Conservation (phyloP, 2,797 vertebrate species). For the Hippopotamyrus pictus region DNA sequence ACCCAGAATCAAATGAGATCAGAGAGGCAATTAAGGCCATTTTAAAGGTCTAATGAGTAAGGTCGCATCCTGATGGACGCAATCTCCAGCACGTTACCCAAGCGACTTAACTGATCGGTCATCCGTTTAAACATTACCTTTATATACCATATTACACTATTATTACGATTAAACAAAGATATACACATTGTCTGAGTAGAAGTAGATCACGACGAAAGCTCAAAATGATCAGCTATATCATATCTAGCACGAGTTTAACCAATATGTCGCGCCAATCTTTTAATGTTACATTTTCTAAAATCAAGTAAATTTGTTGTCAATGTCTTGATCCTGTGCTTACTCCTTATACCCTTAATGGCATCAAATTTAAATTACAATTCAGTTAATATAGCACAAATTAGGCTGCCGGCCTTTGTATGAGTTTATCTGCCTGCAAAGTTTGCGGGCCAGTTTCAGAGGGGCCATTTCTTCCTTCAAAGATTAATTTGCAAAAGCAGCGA, state of each 20-base stretch:
- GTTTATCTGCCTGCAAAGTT: not conserved
- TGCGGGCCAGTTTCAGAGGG: not conserved
- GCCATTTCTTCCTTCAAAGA: not conserved
- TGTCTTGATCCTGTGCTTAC: not conserved
- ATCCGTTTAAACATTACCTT: not conserved
- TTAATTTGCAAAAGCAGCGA: not conserved
- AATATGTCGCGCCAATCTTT: not conserved
- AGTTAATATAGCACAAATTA: not conserved
- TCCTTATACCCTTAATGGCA: not conserved
- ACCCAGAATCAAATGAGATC: conserved; percentile 60
- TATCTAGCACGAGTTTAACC: not conserved
- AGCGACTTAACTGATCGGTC: not conserved
- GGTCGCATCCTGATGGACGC: conserved; percentile 11
- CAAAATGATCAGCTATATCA: not conserved
- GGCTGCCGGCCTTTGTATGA: not conserved
- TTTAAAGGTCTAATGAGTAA: conserved; percentile 35
- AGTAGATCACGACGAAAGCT: not conserved
- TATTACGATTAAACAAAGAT: not conserved
- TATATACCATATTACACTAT: not conserved
- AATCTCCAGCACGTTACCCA: not conserved
- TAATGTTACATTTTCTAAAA: not conserved
- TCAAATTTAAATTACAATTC: not conserved
- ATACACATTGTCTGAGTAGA: not conserved
- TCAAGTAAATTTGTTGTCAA: not conserved
- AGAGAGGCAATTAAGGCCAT: conserved; percentile 64